These are phyloP conservation scores for Eutolmus rufibarbis DNA, from an alignment of 2,888 invertebrate species.

Conservation along the genomic window DNA sequence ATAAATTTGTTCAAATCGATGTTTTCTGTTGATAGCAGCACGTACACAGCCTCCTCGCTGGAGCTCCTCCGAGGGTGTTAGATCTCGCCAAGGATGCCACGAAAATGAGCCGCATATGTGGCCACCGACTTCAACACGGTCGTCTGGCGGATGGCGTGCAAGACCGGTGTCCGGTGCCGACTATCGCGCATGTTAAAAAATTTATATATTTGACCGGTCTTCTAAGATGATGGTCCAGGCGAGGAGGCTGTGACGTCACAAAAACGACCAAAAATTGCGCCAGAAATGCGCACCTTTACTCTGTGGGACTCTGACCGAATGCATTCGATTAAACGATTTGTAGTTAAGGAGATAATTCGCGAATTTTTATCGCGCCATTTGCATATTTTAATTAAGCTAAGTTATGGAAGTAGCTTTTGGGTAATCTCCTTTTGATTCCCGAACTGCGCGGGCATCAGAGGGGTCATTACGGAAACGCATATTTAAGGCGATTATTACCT, in stretches of 20 bases:
- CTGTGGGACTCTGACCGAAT: constrained; percentile 9
- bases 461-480: not conserved
- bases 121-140: not conserved
- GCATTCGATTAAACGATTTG: constrained; percentile 37
- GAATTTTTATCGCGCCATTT: constrained; percentile 40
- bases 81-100: constrained; percentile 34
- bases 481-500: constrained; percentile 19
- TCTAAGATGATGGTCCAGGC: not conserved
- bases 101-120: constrained; percentile 24
- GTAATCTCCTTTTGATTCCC: constrained; percentile 16
- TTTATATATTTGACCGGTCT: not conserved
- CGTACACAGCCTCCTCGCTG: constrained; percentile 29
- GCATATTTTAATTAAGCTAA: constrained; percentile 48
- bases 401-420: constrained; percentile 43
- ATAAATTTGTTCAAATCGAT: constrained; percentile 49
- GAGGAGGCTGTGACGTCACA: not conserved
- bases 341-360: constrained; percentile 32
- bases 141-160: not conserved
- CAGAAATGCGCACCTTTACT: not conserved
- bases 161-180: not conserved
- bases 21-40: constrained; percentile 42
- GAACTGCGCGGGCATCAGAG: not conserved
- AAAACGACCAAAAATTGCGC: not conserved
- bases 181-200: not conserved
- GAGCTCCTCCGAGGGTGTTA: constrained; percentile 30